Conservation (phyloP, 2,888 invertebrate genomes). For the Candidula unifasciata region DNA sequence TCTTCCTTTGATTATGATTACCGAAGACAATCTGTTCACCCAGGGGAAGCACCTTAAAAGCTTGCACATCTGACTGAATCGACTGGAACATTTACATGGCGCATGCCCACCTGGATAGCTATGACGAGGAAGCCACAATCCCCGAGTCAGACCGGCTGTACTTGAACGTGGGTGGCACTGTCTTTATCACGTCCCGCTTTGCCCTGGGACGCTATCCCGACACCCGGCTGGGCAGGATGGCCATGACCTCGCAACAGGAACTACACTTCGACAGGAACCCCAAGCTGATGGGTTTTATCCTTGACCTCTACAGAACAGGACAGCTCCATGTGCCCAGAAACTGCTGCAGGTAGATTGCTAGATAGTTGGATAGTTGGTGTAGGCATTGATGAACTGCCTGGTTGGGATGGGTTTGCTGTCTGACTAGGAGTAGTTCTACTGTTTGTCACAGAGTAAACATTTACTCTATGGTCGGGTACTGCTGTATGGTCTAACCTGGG, state of each 20-base stretch:
- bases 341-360: slow-evolving; percentile 29
- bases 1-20: too few species aligned
- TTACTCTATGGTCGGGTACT: too few species aligned
- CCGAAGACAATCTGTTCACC: too few species aligned
- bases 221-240: slow-evolving; percentile 33
- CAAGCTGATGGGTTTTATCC: slow-evolving; percentile 28
- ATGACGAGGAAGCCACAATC: background rate
- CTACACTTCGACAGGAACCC: slow-evolving; percentile 44
- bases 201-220: slow-evolving; percentile 25
- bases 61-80: too few species aligned
- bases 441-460: too few species aligned
- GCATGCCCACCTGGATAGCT: background rate
- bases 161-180: slow-evolving; percentile 31
- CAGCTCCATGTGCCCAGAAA: slow-evolving; percentile 44
- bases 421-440: too few species aligned
- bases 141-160: slow-evolving; percentile 16
- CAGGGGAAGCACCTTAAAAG: too few species aligned
- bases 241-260: background rate
- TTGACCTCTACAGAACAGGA: slow-evolving; percentile 44
- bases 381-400: too few species aligned
- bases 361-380: too few species aligned
- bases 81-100: background rate
- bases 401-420: too few species aligned
- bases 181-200: background rate
- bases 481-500: too few species aligned